Conservation (phyloP, 2,797 vertebrate species). For the Eremophila alpestris region DNA sequence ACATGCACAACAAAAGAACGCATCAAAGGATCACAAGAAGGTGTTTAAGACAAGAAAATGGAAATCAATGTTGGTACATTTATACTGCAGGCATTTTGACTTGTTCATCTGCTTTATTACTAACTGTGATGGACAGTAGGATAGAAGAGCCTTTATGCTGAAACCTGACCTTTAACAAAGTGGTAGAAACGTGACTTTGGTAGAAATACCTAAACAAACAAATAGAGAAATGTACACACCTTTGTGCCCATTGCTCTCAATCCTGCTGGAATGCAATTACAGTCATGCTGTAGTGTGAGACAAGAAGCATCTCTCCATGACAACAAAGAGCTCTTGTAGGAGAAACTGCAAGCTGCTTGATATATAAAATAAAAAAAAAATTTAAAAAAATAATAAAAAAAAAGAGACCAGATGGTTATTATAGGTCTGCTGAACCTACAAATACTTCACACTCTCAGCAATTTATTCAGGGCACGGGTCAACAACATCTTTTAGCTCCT, state of each 20-base stretch:
- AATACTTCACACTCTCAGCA: background rate
- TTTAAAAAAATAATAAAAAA: too few relatives aligned
- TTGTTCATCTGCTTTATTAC: conserved; percentile 7
- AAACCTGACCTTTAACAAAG: background rate
- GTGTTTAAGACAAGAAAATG: background rate
- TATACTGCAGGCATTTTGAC: background rate
- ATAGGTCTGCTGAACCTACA: background rate
- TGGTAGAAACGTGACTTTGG: background rate
- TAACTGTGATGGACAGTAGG: background rate
- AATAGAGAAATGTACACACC: background rate
- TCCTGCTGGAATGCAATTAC: background rate
- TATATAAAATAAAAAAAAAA: too few relatives aligned
- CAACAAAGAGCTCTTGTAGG: background rate
- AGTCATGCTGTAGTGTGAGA: background rate
- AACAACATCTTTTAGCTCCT: background rate
- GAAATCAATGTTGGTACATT: background rate
- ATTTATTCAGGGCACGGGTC: fast-evolving
- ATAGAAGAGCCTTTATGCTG: background rate
- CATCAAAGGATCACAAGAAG: background rate
- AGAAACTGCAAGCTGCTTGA: background rate
- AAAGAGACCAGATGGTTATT: background rate
- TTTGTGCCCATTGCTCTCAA: background rate
- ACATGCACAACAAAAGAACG: background rate
- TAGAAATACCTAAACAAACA: background rate
- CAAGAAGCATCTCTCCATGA: background rate